Base-by-base conservation (phyloP, 2,113 vertebrate species). In the Sarotherodon lohbergeri region DNA sequence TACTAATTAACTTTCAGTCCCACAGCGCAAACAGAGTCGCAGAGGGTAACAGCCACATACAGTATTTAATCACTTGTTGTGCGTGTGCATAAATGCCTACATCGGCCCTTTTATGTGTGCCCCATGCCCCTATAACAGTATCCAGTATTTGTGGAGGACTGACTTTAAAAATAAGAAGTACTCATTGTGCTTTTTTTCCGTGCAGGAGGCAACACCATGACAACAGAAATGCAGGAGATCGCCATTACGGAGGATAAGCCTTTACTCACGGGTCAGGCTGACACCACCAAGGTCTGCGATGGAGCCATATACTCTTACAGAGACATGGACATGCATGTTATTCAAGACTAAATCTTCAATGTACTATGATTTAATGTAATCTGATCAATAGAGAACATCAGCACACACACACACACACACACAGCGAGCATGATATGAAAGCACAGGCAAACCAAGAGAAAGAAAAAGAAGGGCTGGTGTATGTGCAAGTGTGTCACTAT, bases 151-250 rank as follows among this genome's bases (percentile, higher is more conserved):
- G 5, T 52, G n/a, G 43, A 2, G 50, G 16, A 34, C 12, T 80
- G 52, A n/a, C 14, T 43, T 32, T 11, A 7, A 13, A 54, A 50
- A 68, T 61, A 5, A 80, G 5, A 79, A 24, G 36, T 24, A 34
- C 54, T 84, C 10, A 50, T 34, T 55, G 22, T 89, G 2, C 86
- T 5, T 90, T 87, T 17, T 83, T 46, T 88, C 76, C 12, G 2
- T 17, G 29, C 90, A 96, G 96, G 94, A 94, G 82, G 80, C 11
- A 73, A 85, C 92, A 61, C 76, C 90, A 97, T 97, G 97, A 97
- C 97, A 12, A 96, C 96, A 6, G 96, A 97, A 89, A 96, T 97
- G 95, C 97, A 97, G 91, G 97, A 97, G 90, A 96, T 97, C 73
- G 93, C 96, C 94, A 96, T 96, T 87, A 96, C 96, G 3, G 96